These are phyloP conservation scores for Drosophila stalkeri DNA, from an alignment of 2,888 invertebrate species.

Conservation along the genomic window DNA sequence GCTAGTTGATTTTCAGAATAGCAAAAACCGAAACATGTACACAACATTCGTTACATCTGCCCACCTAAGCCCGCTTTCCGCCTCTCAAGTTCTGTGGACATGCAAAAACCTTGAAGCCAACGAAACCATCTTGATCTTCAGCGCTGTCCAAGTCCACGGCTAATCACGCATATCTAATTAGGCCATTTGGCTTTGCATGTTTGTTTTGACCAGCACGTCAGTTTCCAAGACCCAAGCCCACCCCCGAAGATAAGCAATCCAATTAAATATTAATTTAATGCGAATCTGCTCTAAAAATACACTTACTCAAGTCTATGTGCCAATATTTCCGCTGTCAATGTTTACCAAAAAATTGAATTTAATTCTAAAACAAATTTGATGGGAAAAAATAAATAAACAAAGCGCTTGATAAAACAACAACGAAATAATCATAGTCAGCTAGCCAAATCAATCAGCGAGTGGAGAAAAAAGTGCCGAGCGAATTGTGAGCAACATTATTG, in stretches of 20 bases:
- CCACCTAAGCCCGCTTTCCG: background rate
- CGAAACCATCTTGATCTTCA: conserved; percentile 48
- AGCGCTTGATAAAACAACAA: conserved; percentile 25
- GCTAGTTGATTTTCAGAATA: conserved; percentile 22
- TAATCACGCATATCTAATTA: conserved; percentile 58
- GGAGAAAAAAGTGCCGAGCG: conserved; percentile 11
- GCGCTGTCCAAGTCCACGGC: conserved; percentile 23
- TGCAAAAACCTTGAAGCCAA: conserved; percentile 42
- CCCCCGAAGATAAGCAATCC: background rate
- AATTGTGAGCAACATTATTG: conserved; percentile 9
- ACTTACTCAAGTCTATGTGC: conserved; percentile 1
- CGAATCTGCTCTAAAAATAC: conserved; percentile 39
- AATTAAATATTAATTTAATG: conserved; percentile 48
- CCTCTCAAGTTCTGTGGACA: conserved; percentile 30
- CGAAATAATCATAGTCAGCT: conserved; percentile 25
- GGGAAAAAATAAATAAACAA: conserved; percentile 63
- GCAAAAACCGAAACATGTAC: conserved; percentile 13
- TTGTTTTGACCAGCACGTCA: conserved; percentile 21
- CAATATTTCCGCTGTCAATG: conserved; percentile 27
- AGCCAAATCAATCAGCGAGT: conserved; percentile 36
- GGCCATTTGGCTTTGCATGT: conserved; percentile 28
- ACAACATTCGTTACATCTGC: background rate
- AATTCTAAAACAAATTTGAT: conserved; percentile 48
- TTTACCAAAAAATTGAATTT: conserved; percentile 49
- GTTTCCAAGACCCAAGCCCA: conserved; percentile 7